Base-by-base conservation (phyloP, 2,888 invertebrate genomes). In the Amiota mariae region DNA sequence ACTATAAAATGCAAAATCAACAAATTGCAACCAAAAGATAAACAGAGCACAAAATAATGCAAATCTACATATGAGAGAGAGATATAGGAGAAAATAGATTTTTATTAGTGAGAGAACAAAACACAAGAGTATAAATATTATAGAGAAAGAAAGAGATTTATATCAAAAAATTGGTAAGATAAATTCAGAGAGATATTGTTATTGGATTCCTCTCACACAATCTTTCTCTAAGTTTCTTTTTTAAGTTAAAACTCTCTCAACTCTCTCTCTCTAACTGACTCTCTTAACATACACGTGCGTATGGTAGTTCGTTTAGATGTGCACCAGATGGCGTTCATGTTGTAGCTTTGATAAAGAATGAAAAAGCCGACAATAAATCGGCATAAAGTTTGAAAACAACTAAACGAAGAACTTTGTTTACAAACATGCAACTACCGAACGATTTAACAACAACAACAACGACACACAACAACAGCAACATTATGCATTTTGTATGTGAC, bases 381-480 rank as follows among this genome's bases (percentile, higher is more conserved):
- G 36, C 54, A 54, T n/a, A 54, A 54, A 54, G 8, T 54, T 54
- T 54, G 13, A 54, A 54, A n/a, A 24, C 24, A 54, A n/a, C 54
- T 12, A 12, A 12, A 54, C 54, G n/a, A 54, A 36, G 36, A 36
- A 36, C 36, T 51, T 68, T 68, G 67, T 68, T 68, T 68, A 68
- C 54, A 68, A 68, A 68, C 67, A 68, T 51, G 51, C 24, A 51
- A 51, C 24, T 51, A 9, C 36, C 36, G 36, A 36, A 36, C 36
- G 36, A 36, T 2, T 36, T 36, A 36, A 36, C 36, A 36, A 24
- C n/a, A n/a, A n/a, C n/a, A n/a, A n/a, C n/a, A n/a, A n/a, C n/a
- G n/a, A 24, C 1, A 24, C 24, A 24, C 24, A 3, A 24, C 24
- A 24, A 36, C 36, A 36, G 6, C 36, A 36, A 36, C 36, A 36